Conservation (phyloP, 1,140 invertebrate species). For the Hyphantria cunea region DNA sequence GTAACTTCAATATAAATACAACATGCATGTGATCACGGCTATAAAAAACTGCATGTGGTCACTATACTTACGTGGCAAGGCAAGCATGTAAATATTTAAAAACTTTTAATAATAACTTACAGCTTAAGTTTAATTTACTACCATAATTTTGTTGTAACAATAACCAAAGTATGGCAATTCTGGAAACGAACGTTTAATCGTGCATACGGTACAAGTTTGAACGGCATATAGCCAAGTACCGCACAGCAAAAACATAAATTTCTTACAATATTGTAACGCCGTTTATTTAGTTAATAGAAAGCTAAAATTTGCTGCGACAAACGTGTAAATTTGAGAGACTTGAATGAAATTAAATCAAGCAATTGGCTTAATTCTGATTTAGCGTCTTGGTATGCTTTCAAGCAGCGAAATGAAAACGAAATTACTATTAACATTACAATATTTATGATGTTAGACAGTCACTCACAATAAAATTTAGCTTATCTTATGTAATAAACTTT, state of each 20-base stretch:
- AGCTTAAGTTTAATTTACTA: too few relatives aligned
- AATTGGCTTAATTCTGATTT: slow-evolving; percentile 36
- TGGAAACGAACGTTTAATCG: too few relatives aligned
- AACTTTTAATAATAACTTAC: too few relatives aligned
- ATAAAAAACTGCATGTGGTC: too few relatives aligned
- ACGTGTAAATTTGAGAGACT: slow-evolving; percentile 22
- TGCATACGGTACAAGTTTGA: neutral
- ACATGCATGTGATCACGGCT: too few relatives aligned
- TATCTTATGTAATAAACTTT: slow-evolving; percentile 23
- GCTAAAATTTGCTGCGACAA: slow-evolving; percentile 8
- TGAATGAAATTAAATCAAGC: slow-evolving; percentile 39
- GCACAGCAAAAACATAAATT: neutral
- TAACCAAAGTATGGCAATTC: too few relatives aligned
- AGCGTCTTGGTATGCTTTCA: slow-evolving; percentile 21
- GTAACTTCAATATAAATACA: too few relatives aligned
- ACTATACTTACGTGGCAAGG: too few relatives aligned
- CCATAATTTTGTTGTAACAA: too few relatives aligned
- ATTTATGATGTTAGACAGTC: slow-evolving; percentile 32
- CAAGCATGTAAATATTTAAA: too few relatives aligned
- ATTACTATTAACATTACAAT: slow-evolving; percentile 32
- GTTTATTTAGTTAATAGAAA: slow-evolving; percentile 30
- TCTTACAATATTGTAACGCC: neutral
- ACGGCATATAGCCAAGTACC: neutral
- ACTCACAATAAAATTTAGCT: slow-evolving; percentile 14
- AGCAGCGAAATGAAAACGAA: too few relatives aligned